Base-by-base conservation (phyloP, 2,797 vertebrate species). In the Pseudomugil tenellus region DNA sequence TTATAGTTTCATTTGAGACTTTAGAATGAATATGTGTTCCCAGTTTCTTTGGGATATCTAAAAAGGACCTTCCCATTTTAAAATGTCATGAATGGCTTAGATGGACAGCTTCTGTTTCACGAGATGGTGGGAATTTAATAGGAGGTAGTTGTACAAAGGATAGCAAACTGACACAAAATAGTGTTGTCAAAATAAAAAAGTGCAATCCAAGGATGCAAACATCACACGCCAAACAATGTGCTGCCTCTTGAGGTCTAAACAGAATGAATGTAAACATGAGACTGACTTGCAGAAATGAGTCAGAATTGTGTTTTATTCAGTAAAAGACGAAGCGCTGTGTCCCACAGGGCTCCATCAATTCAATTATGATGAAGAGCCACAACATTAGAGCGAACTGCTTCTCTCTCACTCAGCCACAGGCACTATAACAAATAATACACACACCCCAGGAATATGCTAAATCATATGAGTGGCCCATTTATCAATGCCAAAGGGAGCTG, bases 391-490 rank as follows among this genome's bases (percentile, higher is more conserved):
- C 43, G 70, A 0, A 59, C n/a, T 74, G 59, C 81, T 77, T 72
- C 82, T 72, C 59, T 46, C 48, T 59, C 12, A 67, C 57, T 74
- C 68, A n/a, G 80, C 87, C 79, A 58, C 63, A 0, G 77, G 83
- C 73, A 26, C 76, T 74, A 62, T n/a, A 52, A 77, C 72, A 71
- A 81, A 87, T 78, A 81, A 86, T 79, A 87, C 87, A 89, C 70
- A 78, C 81, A 79, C 89, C 83, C 67, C 89, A 72, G 86, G 88
- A 85, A 88, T 89, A 90, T 87, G 85, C 85, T 71, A 85, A 90
- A 87, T 77, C 78, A 77, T 78, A 77, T 1, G 77, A 87, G 83
- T 56, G 66, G 82, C 77, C 79, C 85, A 91, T 92, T 91, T 90
- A 90, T 92, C 90, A 92, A 72, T 88, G 88, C 84, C 88, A 89